Conservation (phyloP, 2,888 invertebrate genomes). For the Chorisops tibialis region DNA sequence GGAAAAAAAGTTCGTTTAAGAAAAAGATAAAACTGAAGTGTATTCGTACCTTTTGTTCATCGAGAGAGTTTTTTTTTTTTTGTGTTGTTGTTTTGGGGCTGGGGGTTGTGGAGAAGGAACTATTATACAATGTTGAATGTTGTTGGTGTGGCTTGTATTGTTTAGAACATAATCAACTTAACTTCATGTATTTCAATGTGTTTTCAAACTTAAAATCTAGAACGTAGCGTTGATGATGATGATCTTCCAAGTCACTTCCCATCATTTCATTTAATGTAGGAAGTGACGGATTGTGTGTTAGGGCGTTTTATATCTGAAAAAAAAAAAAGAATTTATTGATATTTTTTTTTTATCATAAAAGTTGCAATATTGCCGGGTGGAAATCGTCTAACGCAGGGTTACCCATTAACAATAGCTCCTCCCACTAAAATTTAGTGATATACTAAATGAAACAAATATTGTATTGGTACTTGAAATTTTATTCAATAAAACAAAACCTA, state of each 20-base stretch:
- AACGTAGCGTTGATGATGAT: conserved; percentile 5
- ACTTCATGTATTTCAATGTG: conserved; percentile 18
- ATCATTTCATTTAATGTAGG: conserved; percentile 20
- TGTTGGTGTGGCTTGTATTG: background rate
- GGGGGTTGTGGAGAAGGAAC: background rate
- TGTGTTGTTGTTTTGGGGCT: background rate
- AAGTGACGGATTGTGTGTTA: background rate
- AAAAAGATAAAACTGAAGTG: too few species aligned
- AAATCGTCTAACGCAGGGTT: too few species aligned
- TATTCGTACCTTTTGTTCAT: background rate
- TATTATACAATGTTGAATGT: background rate
- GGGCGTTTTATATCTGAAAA: too few species aligned
- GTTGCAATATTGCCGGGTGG: too few species aligned
- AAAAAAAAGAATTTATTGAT: too few species aligned
- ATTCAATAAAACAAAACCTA: too few species aligned
- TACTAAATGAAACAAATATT: too few species aligned
- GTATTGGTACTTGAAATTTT: too few species aligned
- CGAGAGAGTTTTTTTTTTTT: background rate
- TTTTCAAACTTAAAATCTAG: conserved; percentile 28
- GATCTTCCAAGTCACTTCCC: conserved; percentile 18
- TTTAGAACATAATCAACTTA: conserved; percentile 26
- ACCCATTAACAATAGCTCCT: too few species aligned
- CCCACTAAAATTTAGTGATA: too few species aligned
- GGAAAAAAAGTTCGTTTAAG: too few species aligned
- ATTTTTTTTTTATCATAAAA: too few species aligned